These are phyloP conservation scores for Erpetoichthys calabaricus DNA, from an alignment of 2,797 vertebrate species.

Conservation along the genomic window DNA sequence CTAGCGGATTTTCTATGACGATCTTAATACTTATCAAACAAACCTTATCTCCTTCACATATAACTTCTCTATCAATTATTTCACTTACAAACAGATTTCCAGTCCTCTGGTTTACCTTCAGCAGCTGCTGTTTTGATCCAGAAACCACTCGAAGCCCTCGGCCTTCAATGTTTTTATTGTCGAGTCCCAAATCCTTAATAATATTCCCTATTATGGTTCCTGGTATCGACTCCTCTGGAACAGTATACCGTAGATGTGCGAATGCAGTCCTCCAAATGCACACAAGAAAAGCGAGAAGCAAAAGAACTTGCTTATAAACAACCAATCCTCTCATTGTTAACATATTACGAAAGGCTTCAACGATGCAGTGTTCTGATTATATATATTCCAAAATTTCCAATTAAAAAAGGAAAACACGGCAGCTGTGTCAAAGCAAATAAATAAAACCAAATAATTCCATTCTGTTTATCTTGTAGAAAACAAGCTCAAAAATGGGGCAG, in stretches of 20 bases:
- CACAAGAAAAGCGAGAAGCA: slow-evolving; percentile 9
- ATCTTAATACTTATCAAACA: slow-evolving; percentile 28
- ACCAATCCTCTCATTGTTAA: no score
- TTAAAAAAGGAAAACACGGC: no score
- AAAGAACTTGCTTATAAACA: slow-evolving; percentile 5
- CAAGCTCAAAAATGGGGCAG: no score
- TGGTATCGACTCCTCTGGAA: slow-evolving; percentile 26
- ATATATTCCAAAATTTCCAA: no score
- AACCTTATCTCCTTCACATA: slow-evolving; percentile 22
- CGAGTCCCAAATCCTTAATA: slow-evolving; percentile 29
- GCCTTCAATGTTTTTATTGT: slow-evolving; percentile 18
- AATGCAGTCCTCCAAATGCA: slow-evolving; percentile 9
- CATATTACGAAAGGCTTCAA: no score
- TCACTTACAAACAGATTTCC: slow-evolving; percentile 22
- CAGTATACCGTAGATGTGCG: slow-evolving; percentile 26
- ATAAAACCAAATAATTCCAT: no score
- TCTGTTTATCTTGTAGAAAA: no score
- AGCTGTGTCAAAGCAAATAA: no score
- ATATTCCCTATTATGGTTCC: slow-evolving; percentile 27
- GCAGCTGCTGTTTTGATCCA: slow-evolving; percentile 18
- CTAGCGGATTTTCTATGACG: slow-evolving; percentile 29
- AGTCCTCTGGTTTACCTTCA: slow-evolving; percentile 22
- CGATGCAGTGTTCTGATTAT: no score
- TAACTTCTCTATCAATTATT: slow-evolving; percentile 30
- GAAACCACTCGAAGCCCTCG: slow-evolving; percentile 28